Conservation (phyloP, 1,140 invertebrate genomes). For the Anagrus nilaparvatae region DNA sequence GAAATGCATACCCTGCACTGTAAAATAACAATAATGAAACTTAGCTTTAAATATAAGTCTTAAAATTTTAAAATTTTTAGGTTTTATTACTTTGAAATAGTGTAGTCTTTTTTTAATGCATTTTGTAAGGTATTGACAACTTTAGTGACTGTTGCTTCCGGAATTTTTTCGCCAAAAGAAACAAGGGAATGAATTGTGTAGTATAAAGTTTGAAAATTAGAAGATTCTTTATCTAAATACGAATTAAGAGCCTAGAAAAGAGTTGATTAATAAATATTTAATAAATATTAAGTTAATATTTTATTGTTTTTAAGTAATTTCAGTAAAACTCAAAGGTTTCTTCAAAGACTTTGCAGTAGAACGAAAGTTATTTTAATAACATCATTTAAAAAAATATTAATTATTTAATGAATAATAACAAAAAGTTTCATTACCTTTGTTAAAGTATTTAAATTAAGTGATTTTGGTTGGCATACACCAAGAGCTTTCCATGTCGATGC, state of each 20-base stretch:
- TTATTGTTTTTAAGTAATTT: slow-evolving; percentile 20
- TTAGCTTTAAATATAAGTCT: slow-evolving; percentile 6
- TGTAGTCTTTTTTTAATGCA: slow-evolving; percentile 67
- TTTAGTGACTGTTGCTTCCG: slow-evolving; percentile 44
- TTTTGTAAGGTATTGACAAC: slow-evolving; percentile 55
- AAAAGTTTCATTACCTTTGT: slow-evolving; percentile 28
- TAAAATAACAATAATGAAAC: slow-evolving; percentile 10
- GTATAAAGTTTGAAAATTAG: slow-evolving; percentile 39
- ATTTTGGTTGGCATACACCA: slow-evolving; percentile 35
- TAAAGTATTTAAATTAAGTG: slow-evolving; percentile 23
- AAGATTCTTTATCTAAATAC: slow-evolving; percentile 39
- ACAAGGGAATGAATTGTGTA: slow-evolving; percentile 35
- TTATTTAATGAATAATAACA: slow-evolving; percentile 7
- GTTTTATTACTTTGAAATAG: slow-evolving; percentile 51
- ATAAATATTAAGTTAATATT: too few relatives aligned
- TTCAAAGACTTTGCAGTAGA: slow-evolving; percentile 30
- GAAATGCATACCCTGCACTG: slow-evolving; percentile 76
- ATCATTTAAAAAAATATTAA: slow-evolving; percentile 24
- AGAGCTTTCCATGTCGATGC: slow-evolving; percentile 41
- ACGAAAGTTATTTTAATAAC: slow-evolving; percentile 31
- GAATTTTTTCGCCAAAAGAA: slow-evolving; percentile 33
- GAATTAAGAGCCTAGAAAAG: slow-evolving; percentile 30
- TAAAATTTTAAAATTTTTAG: slow-evolving; percentile 9
- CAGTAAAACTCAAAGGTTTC: too few relatives aligned
- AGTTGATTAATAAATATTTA: not conserved